Conservation (phyloP, 2,797 vertebrate genomes). For the Liasis olivaceus region DNA sequence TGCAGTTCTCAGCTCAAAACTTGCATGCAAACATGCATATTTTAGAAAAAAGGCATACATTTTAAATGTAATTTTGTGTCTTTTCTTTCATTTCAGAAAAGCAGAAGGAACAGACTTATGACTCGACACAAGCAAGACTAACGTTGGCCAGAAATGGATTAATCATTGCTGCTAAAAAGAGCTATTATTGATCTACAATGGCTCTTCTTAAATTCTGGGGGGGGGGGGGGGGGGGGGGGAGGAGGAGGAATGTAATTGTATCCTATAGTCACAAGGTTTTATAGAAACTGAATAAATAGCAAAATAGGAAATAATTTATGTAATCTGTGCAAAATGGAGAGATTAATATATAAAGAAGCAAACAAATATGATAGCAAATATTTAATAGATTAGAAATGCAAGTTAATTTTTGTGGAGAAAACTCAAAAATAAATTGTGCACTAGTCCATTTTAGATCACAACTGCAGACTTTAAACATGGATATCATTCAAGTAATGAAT, state of each 20-base stretch:
- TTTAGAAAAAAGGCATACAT: background rate
- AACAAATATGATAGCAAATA: background rate
- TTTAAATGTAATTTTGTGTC: background rate
- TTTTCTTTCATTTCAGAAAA: background rate
- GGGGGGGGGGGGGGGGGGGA: too few relatives aligned
- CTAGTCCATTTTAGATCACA: background rate
- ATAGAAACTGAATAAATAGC: background rate
- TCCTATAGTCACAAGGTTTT: background rate
- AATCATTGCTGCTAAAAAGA: background rate
- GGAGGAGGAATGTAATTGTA: background rate
- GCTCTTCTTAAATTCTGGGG: background rate
- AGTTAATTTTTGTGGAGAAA: background rate
- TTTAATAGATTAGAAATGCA: background rate
- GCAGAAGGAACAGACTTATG: background rate
- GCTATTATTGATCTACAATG: background rate
- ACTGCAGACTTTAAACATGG: background rate
- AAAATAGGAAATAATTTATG: background rate
- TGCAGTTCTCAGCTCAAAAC: background rate
- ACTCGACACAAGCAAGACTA: background rate
- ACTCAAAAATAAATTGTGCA: background rate
- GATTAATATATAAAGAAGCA: background rate
- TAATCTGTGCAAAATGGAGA: background rate
- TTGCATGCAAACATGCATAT: background rate
- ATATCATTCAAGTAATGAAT: background rate
- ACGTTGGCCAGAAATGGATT: background rate